Evolutionary conservation across 2,888 invertebrate genomes (phyloP).

Genomic region (Scaptomyza tumidula): DNA sequence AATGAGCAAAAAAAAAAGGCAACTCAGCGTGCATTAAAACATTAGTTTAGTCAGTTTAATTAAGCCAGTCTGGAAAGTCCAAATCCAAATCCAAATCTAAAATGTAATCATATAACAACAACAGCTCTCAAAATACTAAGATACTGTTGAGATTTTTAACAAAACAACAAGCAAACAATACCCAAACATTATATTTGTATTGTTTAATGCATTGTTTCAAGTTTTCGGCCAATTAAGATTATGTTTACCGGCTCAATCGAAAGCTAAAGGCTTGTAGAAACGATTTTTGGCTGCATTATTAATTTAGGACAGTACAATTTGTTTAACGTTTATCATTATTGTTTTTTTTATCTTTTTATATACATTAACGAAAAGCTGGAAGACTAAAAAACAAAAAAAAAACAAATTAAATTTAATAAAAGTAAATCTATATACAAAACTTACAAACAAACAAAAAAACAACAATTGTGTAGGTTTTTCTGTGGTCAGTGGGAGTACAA

Average conservation of each 20-base stretch:
- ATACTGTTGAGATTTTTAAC: constrained; percentile 36
- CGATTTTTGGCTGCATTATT: constrained; percentile 48
- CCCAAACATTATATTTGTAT: constrained; percentile 29
- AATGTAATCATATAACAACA: constrained; percentile 27
- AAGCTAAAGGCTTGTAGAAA: constrained; percentile 8
- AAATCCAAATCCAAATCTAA: constrained; percentile 22
- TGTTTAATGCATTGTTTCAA: constrained; percentile 27
- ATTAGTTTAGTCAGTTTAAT: constrained; percentile 65
- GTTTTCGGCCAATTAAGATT: constrained; percentile 10
- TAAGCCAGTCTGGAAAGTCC: constrained; percentile 51
- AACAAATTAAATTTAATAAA: constrained; percentile 61
- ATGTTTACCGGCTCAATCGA: constrained; percentile 8
- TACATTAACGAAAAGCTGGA: constrained; percentile 61
- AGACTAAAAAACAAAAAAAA: constrained; percentile 56
- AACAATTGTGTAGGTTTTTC: background rate
- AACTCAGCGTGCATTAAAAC: constrained; percentile 33
- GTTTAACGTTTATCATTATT: constrained; percentile 67
- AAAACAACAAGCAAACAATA: constrained; percentile 13
- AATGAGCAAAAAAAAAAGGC: constrained; percentile 26
- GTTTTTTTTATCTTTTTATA: constrained; percentile 59
- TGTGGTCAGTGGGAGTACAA: too few relatives aligned
- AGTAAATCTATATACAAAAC: constrained; percentile 60
- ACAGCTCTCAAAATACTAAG: constrained; percentile 5
- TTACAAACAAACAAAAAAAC: constrained; percentile 31
- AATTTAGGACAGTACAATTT: constrained; percentile 70